These are phyloP conservation scores for Hirtodrosophila alboralis DNA, from an alignment of 2,888 invertebrate species.

Conservation along the genomic window DNA sequence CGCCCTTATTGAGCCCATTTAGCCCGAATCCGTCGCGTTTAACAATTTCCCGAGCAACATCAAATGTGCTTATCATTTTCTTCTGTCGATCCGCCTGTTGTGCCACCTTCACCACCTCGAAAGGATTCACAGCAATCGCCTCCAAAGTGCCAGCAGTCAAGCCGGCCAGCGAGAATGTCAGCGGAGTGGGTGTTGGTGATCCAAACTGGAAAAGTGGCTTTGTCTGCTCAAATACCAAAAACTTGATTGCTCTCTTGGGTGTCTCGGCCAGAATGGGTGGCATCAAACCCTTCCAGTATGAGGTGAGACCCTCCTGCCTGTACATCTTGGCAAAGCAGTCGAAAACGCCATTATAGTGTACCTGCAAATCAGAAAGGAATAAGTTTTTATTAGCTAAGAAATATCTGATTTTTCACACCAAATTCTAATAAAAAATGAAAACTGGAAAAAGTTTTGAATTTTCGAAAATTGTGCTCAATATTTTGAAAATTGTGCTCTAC, in stretches of 20 bases:
- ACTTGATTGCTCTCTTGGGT: slow-evolving; percentile 97
- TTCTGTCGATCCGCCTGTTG: slow-evolving; percentile 90
- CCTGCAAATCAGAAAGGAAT: slow-evolving; percentile 54
- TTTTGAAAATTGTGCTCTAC: slow-evolving; percentile 13
- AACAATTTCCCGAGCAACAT: slow-evolving; percentile 92
- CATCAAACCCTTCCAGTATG: slow-evolving; percentile 96
- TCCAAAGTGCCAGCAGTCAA: slow-evolving; percentile 95
- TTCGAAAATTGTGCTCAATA: slow-evolving; percentile 19
- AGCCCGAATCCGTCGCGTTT: slow-evolving; percentile 90
- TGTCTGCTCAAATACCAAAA: slow-evolving; percentile 96
- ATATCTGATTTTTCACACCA: slow-evolving; percentile 10
- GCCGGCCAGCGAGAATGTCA: slow-evolving; percentile 95
- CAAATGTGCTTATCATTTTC: slow-evolving; percentile 90
- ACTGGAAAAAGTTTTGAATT: slow-evolving; percentile 17
- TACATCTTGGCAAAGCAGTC: slow-evolving; percentile 97
- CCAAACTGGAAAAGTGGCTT: slow-evolving; percentile 94
- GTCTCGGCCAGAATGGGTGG: slow-evolving; percentile 97
- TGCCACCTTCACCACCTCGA: slow-evolving; percentile 97
- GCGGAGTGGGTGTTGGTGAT: slow-evolving; percentile 89
- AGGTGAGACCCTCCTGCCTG: slow-evolving; percentile 90
- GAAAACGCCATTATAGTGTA: slow-evolving; percentile 90
- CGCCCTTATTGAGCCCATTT: slow-evolving; percentile 92
- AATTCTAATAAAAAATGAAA: slow-evolving; percentile 8
- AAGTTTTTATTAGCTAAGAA: no score
- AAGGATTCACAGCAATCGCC: slow-evolving; percentile 95